These are phyloP conservation scores for Oenanthe oenanthe DNA, from an alignment of 2,113 vertebrate species.

Conservation along the genomic window DNA sequence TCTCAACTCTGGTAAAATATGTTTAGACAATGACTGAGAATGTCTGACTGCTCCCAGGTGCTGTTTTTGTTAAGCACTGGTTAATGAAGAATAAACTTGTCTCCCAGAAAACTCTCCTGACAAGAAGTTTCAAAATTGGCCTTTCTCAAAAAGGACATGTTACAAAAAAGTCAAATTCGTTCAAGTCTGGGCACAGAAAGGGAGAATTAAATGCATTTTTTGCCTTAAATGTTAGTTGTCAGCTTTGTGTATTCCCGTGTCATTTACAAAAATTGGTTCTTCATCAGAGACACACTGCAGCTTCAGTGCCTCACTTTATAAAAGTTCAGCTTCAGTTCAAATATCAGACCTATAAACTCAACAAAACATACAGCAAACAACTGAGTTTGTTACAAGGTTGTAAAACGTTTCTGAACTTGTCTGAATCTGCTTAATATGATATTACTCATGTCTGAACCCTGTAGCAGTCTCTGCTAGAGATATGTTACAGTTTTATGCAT, in stretches of 20 bases:
- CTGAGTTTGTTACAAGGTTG: background rate
- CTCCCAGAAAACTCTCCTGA: background rate
- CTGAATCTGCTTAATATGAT: background rate
- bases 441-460: background rate
- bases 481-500: background rate
- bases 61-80: background rate
- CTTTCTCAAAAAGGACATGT: background rate
- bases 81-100: background rate
- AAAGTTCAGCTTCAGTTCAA: background rate
- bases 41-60: background rate
- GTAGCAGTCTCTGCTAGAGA: background rate
- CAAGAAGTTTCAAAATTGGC: background rate
- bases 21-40: background rate
- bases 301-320: background rate
- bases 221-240: background rate
- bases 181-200: background rate
- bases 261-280: background rate
- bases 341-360: background rate
- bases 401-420: background rate
- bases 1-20: background rate
- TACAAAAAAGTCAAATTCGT: background rate
- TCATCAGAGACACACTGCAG: background rate
- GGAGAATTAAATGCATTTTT: background rate
- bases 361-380: background rate
- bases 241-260: background rate